Evolutionary conservation across 2,113 vertebrate genomes (phyloP), one percentile per base, ranked within the genome.

Genomic region (Colossoma macropomum): DNA sequence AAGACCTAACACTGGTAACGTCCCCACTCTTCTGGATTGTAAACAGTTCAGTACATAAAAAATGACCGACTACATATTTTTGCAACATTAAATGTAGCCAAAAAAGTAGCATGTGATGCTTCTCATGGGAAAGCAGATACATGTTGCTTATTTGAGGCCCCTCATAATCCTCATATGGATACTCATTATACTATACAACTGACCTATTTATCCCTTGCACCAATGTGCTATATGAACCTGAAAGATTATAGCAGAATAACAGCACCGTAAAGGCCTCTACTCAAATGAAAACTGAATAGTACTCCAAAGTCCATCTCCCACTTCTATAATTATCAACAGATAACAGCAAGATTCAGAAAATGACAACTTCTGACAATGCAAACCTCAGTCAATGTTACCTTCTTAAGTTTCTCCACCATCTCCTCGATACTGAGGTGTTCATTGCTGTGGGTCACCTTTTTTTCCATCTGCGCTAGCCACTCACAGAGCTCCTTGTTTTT

Each of bases 381-480:
- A 66, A 10, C 16, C 17, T 48, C 34, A 16, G 16, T 3, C 4
- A 23, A 5, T 27, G 78, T 89, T 81, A 99, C 98, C 96, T 98
- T 98, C 90, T 99, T 96, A 62, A 99, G 88, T 87, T 97, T 99
- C 68, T 98, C 96, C 86, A 99, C 96, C 97, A 96, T 97, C 81
- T 97, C 97, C 86, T 98, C 96, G 77, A 98, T 95, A 87, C 96
- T 95, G 69, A 96, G 92, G 48, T 86, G 77, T 28, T 97, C 97
- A 0, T 92, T 93, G 0, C 92, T 94, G 90, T 96, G 96, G 1
- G 95, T 89, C 75, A 97, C 96, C 90, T 96, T 97, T 89, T 94
- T 95, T 88, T 98, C 97, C 97, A 98, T 97, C 86, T 97, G 96
- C 4, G 93, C 95, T 89, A 99, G 94, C 97, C 97, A 99, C 4